Base-by-base conservation (phyloP, 2,797 vertebrate species). In the Podarcis lilfordi region DNA sequence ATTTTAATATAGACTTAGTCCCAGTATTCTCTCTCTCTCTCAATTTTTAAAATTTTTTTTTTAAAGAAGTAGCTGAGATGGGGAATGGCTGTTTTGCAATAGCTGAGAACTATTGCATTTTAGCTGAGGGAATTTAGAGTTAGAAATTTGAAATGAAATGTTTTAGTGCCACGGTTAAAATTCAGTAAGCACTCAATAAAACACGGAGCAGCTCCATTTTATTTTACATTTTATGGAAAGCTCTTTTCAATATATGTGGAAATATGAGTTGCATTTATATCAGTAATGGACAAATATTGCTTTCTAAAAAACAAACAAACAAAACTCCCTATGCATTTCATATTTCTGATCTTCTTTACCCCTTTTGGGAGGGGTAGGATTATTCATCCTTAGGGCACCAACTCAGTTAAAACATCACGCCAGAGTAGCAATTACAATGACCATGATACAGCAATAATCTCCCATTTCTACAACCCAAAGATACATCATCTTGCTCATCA, bases 141-240 rank as follows among this genome's bases (percentile, higher is more conserved):
- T 85, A 86, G 74, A 66, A 92, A 90, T 89, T 11, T 89, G 71
- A 84, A 88, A 90, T 71, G 6, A 91, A 86, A 91, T 91, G 45
- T 11, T 89, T 85, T 81, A n/a, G 37, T 76, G 64, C 1, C 15
- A 86, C 40, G 61, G 72, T 87, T 89, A 88, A 90, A 90, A 91
- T 80, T 86, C 2, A 35, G 10, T 25, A 91, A 86, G 71, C 21
- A 90, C n/a, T 2, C 92, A 86, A 90, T 90, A 85, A 85, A 89
- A 74, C 21, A 86, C 17, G 83, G 17, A 3, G 50, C 35, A 69
- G 43, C 74, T 93, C 85, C 66, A 87, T 91, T 72, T 82, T 90
- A 88, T 71, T 91, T 88, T 61, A 80, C 66, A 29, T 82, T 50
- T 45, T 90, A 50, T 43, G 2, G 37, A 85, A 91, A 80, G 1